Percentiles rank a stretch among this genome's conserved stretches.
phyloP scores from a whole-genome alignment of 2,797 vertebrate species.

The Epinephelus coioides region DNA sequence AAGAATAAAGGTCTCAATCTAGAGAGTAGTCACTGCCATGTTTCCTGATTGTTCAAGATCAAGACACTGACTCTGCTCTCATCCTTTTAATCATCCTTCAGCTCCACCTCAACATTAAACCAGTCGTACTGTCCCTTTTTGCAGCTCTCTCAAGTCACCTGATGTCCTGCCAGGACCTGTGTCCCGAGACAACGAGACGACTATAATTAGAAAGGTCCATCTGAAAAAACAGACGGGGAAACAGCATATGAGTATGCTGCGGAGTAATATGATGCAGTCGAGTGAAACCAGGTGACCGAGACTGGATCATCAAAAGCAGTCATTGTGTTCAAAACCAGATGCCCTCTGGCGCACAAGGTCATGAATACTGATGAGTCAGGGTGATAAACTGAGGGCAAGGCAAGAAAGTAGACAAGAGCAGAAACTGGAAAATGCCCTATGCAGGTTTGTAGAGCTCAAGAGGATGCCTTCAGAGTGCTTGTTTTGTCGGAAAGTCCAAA shows the following conservation, averaged over 20 bases:
- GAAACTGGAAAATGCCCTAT: neutral
- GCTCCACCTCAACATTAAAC: conserved; percentile 1
- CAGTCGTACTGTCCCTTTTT: conserved; percentile 5
- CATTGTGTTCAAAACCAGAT: conserved; percentile 34
- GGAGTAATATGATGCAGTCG: conserved; percentile 49
- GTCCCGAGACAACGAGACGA: conserved; percentile 28
- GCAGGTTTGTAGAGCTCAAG: no score
- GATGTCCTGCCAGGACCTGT: conserved; percentile 23
- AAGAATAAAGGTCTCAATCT: neutral
- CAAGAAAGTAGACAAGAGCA: neutral
- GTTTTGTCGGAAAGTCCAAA: neutral
- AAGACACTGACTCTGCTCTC: no score
- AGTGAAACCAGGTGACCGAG: conserved; percentile 38
- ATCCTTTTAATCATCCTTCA: no score
- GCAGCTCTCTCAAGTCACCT: conserved; percentile 22
- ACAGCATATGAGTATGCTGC: conserved; percentile 7
- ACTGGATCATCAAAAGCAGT: conserved; percentile 14
- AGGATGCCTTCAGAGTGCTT: neutral
- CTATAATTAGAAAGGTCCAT: conserved; percentile 63
- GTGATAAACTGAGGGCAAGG: conserved; percentile 3
- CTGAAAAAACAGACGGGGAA: conserved; percentile 30
- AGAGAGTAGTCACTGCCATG: neutral
- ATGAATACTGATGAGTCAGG: conserved; percentile 13
- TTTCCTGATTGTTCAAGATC: neutral
- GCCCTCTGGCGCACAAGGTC: conserved; percentile 32